Base-by-base conservation (phyloP, 2,888 invertebrate genomes). In the Andrena bucephala region DNA sequence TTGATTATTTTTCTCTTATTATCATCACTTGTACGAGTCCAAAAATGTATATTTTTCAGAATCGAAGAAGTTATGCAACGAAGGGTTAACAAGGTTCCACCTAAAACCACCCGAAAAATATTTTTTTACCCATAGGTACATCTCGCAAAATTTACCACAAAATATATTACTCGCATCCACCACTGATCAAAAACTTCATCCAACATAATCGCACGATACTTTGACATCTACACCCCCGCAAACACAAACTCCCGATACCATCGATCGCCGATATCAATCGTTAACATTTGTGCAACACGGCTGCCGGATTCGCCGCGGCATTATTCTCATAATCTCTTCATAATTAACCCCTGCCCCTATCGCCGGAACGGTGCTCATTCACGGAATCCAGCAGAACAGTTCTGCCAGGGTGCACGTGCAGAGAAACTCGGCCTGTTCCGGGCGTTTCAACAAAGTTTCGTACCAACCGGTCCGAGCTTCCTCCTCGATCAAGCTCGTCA, bases 381-480 rank as follows among this genome's bases (percentile, higher is more conserved):
- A 62, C 69, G 74, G 68, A 70, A 82, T 80, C 75, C 70, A 63
- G 42, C 60, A 48, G 60, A 74, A 75, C 81, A 65, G 72, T 36
- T 72, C 27, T 33, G 62, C 13, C 73, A 20, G 42, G 67, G 70
- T 79, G 65, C 50, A 66, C 77, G 63, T 60, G 66, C 71, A 78
- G 67, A 29, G 70, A 73, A 78, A 66, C 59, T 29, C 60, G 24
- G 29, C 8, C 69, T 62, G 48, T 57, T 70, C 76, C 63, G 27
- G 59, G 48, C 52, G 77, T 70, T 83, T 68, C 62, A 78, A 80
- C 76, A 84, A 85, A 87, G 86, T 87, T 87, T 85, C 87, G 88
- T 88, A 88, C 88, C 88, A 88, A 87, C 75, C 88, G 74, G 85
- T 88, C 83, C 88, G 78, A 81, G 79, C 80, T 81, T 77, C 79